Base-by-base conservation (phyloP, 2,888 invertebrate genomes). In the Chloroclystis v-ata region DNA sequence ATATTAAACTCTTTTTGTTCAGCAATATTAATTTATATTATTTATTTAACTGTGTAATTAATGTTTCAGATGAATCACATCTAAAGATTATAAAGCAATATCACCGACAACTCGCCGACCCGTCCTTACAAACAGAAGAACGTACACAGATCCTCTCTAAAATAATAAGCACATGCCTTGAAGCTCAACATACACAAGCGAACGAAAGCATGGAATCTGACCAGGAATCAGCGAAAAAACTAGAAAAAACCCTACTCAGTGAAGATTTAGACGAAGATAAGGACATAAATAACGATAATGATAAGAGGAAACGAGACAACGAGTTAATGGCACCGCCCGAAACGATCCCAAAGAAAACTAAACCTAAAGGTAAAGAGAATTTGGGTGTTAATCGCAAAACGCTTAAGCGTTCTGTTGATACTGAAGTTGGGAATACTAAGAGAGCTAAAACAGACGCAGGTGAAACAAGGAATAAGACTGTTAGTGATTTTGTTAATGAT, bases 291-390 rank as follows among this genome's bases (percentile, higher is more conserved):
- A n/a, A 33, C 4, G 33, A 24, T 35, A 24, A 10, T 2, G 12
- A 39, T 43, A 20, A 11, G 12, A 60, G 43, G 48, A 63, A 58
- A 42, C 65, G 33, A 51, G 63, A 67, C 14, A 60, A 55, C 1
- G 74, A 77, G 48, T 65, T 77, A 0, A 84, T 84, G 84, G 82
- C 81, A 0, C 84, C 84, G 0, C 84, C 84, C 0, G 82, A 78
- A 52, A 52, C 67, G 2, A 30, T 79, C 1, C 83, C 83, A 0
- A 84, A 77, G 54, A 82, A 75, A 56, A 47, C 38, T 7, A 80
- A 75, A 55, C 52, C 60, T 28, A 75, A 71, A 59, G 64, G 57
- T 0, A 70, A 72, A 32, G 67, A 62, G 7, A 64, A 63, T 59
- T 47, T 35, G 8, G 52, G 35, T n/a, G 59, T 59, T 3, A 64